Evolutionary conservation across 1,140 invertebrate species (phyloP).

Genomic region (Pseudomyrmex pallidus): DNA sequence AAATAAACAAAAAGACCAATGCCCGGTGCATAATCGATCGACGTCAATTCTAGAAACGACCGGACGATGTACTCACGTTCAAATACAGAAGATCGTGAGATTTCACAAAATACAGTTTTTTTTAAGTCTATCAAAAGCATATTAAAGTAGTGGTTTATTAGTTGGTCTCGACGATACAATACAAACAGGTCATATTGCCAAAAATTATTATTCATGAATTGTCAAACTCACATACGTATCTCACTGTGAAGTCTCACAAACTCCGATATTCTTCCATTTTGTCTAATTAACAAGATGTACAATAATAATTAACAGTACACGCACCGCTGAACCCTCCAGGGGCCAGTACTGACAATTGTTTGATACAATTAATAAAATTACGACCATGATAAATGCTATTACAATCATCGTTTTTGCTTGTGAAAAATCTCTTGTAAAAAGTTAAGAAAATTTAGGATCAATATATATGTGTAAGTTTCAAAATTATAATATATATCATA

Average conservation of each 20-base stretch:
- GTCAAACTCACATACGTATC: too few relatives aligned
- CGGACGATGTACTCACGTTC: slow-evolving; percentile 52
- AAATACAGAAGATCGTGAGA: slow-evolving; percentile 12
- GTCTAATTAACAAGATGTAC: slow-evolving; percentile 45
- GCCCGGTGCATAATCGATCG: slow-evolving; percentile 16
- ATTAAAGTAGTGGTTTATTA: background rate
- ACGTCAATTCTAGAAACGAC: slow-evolving; percentile 33
- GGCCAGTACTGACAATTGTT: slow-evolving; percentile 64
- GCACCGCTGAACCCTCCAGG: slow-evolving; percentile 64
- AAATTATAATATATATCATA: background rate
- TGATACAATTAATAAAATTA: slow-evolving; percentile 47
- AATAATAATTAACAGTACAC: slow-evolving; percentile 52
- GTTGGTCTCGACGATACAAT: background rate
- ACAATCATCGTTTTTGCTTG: slow-evolving; percentile 47
- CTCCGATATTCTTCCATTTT: background rate
- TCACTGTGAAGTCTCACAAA: background rate
- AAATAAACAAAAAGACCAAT: slow-evolving; percentile 28
- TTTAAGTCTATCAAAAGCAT: background rate
- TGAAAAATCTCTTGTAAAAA: slow-evolving; percentile 49
- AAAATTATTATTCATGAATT: too few relatives aligned
- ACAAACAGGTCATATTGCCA: background rate
- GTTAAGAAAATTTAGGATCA: slow-evolving; percentile 49
- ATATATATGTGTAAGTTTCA: background rate
- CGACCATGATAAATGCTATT: slow-evolving; percentile 54
- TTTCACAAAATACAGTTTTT: background rate